Evolutionary conservation across 2,888 invertebrate species (phyloP), one percentile per base, ranked within the genome.

Genomic region (Parnassius apollo): DNA sequence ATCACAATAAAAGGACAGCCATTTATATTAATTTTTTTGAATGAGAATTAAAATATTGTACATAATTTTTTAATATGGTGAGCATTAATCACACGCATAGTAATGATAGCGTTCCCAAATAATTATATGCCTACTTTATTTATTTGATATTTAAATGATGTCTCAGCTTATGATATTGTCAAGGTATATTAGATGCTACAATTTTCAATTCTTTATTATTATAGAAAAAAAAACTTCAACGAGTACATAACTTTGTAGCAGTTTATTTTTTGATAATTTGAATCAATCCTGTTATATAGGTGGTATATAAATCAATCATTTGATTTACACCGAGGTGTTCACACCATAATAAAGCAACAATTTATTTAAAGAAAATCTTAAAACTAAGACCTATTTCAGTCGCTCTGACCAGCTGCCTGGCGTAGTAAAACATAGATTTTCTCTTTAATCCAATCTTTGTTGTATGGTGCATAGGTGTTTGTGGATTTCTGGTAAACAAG

Each of bases 381-480:
- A 61, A 44, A 54, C 42, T 55, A 42, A 8, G 18, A 11, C 10
- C 18, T 49, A 1, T 65, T 79, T 56, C 83, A 69, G 63, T 88
- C 91, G 7, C 77, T 80, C 65, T 94, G 93, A 0, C 96, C 96
- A 0, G 97, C 96, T 0, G 98, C 98, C 87, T 98, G 98, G 71
- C 98, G 95, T 68, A 99, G 90, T 75, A 99, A 90, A 4, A 98
- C 96, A 81, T 99, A 99, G 68, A 99, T 98, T 84, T 99, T 98
- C 83, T 99, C 99, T 86, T 99, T 99, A 64, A 99, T 98, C 99
- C 99, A 99, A 77, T 98, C 98, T 91, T 99, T 99, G 85, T 99
- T 99, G 90, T 99, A 99, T 0, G 99, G 99, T 1, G 98, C 97
- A 78, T 99, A 99, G 0, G 98, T 98, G 78, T 98, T 98, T 51